phyloP scores from a whole-genome alignment of 1,140 invertebrate genomes.

The Achroia grisella region DNA sequence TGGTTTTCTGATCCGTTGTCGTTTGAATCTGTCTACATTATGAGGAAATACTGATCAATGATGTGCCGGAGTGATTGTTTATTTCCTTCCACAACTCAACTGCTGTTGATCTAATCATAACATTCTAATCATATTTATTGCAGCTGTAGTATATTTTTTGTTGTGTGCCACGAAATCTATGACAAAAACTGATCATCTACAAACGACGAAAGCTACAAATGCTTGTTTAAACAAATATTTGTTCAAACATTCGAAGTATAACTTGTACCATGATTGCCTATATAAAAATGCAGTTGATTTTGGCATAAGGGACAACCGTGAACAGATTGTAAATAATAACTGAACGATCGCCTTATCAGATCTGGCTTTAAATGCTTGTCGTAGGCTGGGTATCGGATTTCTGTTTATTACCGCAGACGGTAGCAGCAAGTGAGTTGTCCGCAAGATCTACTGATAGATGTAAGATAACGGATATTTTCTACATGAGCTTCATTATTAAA shows the following conservation, averaged over 20 bases:
- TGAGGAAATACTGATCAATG: no score
- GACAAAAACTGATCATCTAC: no score
- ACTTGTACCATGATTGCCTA: conserved; percentile 4
- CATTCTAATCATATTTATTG: no score
- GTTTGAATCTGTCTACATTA: no score
- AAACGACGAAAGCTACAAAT: no score
- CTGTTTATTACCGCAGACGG: conserved; percentile 54
- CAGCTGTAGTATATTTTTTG: no score
- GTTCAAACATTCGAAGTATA: conserved; percentile 10
- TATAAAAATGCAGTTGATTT: conserved; percentile 28
- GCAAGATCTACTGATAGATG: conserved; percentile 32
- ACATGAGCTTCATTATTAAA: conserved; percentile 19
- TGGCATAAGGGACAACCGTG: conserved; percentile 25
- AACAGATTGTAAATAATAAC: conserved; percentile 51
- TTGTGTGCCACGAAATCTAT: no score
- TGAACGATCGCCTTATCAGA: conserved; percentile 40
- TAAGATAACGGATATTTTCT: conserved; percentile 23
- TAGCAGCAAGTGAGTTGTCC: conserved; percentile 52
- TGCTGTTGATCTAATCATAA: no score
- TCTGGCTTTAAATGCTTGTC: conserved; percentile 44
- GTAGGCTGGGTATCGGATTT: conserved; percentile 56
- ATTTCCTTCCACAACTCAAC: no score
- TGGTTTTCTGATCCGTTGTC: conserved; percentile 14
- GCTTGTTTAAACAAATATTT: conserved; percentile 1
- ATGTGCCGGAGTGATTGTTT: no score